A percentile compares a stretch with the other conserved stretches of the same genome.
phyloP scores from a whole-genome alignment of 2,888 invertebrate species.

The Hypercompe scribonia region DNA sequence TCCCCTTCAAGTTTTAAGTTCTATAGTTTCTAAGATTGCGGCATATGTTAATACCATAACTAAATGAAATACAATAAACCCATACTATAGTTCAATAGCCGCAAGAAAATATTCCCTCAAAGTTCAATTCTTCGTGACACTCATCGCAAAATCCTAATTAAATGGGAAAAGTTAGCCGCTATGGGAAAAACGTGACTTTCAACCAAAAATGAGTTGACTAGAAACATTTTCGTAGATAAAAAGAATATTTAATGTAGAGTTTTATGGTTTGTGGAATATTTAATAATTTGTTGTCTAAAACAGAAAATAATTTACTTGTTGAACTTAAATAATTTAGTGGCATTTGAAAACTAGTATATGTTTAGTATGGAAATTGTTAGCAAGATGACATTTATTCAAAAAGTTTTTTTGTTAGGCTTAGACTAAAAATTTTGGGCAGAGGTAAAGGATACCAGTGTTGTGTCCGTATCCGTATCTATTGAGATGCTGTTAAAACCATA shows the following conservation, averaged over 20 bases:
- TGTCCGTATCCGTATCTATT: no score
- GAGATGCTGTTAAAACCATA: no score
- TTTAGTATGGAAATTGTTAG: neutral
- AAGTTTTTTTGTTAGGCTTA: no score
- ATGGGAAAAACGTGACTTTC: constrained; percentile 65
- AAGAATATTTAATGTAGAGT: constrained; percentile 30
- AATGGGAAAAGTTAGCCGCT: constrained; percentile 62
- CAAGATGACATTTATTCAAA: neutral
- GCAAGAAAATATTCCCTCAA: constrained; percentile 48
- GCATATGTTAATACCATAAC: neutral
- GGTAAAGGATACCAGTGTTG: no score
- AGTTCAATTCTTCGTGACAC: constrained; percentile 37
- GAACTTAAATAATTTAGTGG: neutral
- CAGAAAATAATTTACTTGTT: neutral
- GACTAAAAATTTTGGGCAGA: no score
- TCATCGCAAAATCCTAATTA: constrained; percentile 61
- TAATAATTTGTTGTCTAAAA: constrained; percentile 9
- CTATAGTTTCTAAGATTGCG: neutral
- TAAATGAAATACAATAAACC: constrained; percentile 31
- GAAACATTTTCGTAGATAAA: constrained; percentile 44
- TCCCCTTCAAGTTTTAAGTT: neutral
- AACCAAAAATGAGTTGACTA: constrained; percentile 43
- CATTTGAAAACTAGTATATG: neutral
- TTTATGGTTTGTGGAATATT: constrained; percentile 28
- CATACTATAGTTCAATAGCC: constrained; percentile 32